Evolutionary conservation across 2,888 invertebrate species (phyloP).

Genomic region (Anthrax anthrax): DNA sequence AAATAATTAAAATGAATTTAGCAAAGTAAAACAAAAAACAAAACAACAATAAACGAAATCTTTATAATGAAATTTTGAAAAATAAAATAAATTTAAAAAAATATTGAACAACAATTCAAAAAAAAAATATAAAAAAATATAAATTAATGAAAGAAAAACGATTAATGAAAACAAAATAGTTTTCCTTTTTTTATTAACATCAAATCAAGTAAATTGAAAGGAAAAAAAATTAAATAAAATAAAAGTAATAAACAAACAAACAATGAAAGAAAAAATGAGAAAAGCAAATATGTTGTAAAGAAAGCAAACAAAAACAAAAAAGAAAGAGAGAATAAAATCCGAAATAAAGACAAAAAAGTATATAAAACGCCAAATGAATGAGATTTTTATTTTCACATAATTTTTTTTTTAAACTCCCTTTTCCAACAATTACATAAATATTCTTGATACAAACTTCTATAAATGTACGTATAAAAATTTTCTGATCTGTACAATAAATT

Average conservation of each 20-base stretch:
- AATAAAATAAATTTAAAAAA: neutral
- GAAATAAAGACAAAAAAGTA: neutral
- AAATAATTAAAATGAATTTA: neutral
- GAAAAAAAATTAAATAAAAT: neutral
- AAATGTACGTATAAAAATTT: too few species aligned
- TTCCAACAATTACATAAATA: too few species aligned
- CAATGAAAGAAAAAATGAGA: neutral
- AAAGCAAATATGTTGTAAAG: neutral
- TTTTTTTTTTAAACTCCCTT: too few species aligned
- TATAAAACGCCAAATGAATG: neutral
- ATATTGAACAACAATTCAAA: too few species aligned
- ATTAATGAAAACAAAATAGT: neutral
- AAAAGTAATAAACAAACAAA: neutral
- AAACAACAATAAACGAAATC: neutral
- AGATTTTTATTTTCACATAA: neutral
- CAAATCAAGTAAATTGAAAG: neutral
- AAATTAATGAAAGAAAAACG: neutral
- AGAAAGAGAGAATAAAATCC: neutral
- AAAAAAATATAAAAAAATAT: neutral
- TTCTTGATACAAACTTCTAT: too few species aligned
- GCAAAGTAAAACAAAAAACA: neutral
- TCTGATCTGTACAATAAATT: too few species aligned
- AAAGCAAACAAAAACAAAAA: neutral
- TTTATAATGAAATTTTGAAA: too few species aligned
- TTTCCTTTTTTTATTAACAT: conserved; percentile 2